Base-by-base conservation (phyloP, 2,797 vertebrate species). In the Mus spretus region DNA sequence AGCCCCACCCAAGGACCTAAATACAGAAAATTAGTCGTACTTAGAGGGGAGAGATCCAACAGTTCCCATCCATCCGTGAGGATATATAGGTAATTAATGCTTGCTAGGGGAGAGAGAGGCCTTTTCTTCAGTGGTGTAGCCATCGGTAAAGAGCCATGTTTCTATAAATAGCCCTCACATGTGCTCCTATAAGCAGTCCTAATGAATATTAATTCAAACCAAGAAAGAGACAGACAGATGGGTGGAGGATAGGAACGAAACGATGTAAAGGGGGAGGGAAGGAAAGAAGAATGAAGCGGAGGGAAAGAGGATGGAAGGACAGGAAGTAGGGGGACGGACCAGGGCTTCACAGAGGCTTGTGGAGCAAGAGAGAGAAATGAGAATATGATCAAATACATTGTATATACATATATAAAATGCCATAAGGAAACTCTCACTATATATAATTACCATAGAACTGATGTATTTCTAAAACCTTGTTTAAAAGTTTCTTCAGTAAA, bases 401-500 rank as follows among this genome's bases (percentile, higher is more conserved):
- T 72, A 53, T 37, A 34, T 34, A 44, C 10, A 44, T 24, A 75
- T 31, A 59, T 89, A 40, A 31, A 74, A 31, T 55, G 50, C n/a
- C 53, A 74, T 2, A 74, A 26, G 24, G 24, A 57, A 31, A 28
- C 8, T 72, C 15, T 87, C 37, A 34, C 20, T 84, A 28, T 55
- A 13, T 61, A 44, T 77, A 89, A 22, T 61, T 59, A 88, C 59
- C 10, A 37, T 31, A 40, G n/a, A 14, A 44, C 22, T 53, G n/a
- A 86, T n/a, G 72, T 8, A 15, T 34, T 57, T 44, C 44, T 20
- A 57, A 75, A 59, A 7, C 88, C 65, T 80, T 67, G 40, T 78
- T 88, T 63, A 90, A 90, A 77, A 22, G 4, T 28, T 77, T 95
- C 31, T 70, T 93, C 93, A 89, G 72, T 24, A 95, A 95, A 88